phyloP scores from a whole-genome alignment of 2,797 vertebrate species.

The Notolepis coatsorum region DNA sequence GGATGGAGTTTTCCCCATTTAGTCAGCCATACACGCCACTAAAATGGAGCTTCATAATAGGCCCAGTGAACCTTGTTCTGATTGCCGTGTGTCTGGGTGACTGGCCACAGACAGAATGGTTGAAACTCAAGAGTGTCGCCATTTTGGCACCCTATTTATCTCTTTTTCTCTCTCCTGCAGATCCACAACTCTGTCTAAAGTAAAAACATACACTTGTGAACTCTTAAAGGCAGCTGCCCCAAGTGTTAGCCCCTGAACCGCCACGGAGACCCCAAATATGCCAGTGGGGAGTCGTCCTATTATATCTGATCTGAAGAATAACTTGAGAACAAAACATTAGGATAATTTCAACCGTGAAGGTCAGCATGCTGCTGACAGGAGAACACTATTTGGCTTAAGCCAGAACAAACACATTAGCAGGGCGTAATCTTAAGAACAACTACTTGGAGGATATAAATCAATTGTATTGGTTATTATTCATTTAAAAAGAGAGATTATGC shows the following conservation, averaged over 20 bases:
- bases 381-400: conserved; percentile 1
- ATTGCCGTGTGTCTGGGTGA: conserved; percentile 35
- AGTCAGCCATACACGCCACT: conserved; percentile 2
- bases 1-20: too few species aligned
- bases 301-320: not conserved
- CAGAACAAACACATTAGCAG: not conserved
- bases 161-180: not conserved
- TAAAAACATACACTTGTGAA: not conserved
- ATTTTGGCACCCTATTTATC: conserved; percentile 19
- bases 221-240: not conserved
- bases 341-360: not conserved
- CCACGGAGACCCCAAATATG: conserved; percentile 1
- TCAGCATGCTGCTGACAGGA: not conserved
- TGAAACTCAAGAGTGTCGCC: conserved; percentile 33
- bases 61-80: conserved; percentile 30
- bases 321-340: not conserved
- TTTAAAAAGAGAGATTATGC: too few species aligned
- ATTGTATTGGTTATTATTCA: too few species aligned
- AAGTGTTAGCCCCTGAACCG: not conserved
- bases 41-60: conserved; percentile 24
- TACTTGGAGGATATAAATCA: not conserved
- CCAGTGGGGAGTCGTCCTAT: not conserved
- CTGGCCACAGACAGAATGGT: conserved; percentile 22
- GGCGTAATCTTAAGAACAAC: not conserved
- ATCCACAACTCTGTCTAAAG: conserved; percentile 6